Conservation (phyloP, 2,113 vertebrate genomes). For the Nestor notabilis region DNA sequence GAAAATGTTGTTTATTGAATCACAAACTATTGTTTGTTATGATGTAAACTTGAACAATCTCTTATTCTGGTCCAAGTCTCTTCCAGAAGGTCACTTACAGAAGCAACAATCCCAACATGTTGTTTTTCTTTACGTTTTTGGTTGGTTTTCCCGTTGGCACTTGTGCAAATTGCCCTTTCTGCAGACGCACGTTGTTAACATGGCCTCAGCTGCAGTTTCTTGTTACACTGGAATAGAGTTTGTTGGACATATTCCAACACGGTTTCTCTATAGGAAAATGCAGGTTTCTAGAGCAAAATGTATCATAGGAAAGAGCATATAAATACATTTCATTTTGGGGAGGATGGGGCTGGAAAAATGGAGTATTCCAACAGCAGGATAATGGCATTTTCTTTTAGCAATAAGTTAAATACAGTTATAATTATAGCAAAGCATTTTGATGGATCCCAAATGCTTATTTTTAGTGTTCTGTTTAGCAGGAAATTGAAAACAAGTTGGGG, state of each 20-base stretch:
- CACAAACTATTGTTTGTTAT: background rate
- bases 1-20: background rate
- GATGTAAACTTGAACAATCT: background rate
- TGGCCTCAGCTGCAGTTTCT: background rate
- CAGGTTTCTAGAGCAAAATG: background rate
- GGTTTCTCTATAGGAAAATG: background rate
- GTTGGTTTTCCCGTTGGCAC: constrained; percentile 1
- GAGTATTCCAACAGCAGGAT: background rate
- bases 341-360: background rate
- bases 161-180: constrained; percentile 20
- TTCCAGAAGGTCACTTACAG: constrained; percentile 15
- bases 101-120: background rate
- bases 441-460: constrained; percentile 18
- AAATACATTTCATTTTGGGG: background rate
- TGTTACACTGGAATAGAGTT: background rate
- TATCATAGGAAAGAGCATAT: background rate
- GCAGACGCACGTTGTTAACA: background rate
- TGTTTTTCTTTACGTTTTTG: background rate
- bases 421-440: constrained; percentile 2
- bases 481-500: constrained; percentile 7
- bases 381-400: background rate
- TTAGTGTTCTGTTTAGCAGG: constrained; percentile 23
- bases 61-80: background rate
- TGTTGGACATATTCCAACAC: background rate
- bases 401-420: background rate